These are phyloP conservation scores for Gortyna flavago DNA, from an alignment of 2,888 invertebrate species.

Conservation along the genomic window DNA sequence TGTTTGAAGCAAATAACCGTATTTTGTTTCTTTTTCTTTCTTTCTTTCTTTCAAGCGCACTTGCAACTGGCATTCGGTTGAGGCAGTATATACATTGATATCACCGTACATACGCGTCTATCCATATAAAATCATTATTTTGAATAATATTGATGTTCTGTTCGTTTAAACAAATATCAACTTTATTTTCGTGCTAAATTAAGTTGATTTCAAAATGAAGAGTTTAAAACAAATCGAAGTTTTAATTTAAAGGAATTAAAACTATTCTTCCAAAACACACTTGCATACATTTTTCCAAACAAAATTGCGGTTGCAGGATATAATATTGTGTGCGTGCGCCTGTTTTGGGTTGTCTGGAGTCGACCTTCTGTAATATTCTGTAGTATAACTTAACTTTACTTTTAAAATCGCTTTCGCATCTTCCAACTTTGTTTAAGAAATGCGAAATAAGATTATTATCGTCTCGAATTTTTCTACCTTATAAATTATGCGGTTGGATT, in stretches of 20 bases:
- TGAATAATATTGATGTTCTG: background rate
- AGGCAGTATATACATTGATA: no score
- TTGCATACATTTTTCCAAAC: no score
- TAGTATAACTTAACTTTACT: conserved; percentile 58
- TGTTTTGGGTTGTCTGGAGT: background rate
- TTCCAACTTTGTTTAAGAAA: conserved; percentile 61
- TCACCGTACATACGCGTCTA: background rate
- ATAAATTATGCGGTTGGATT: conserved; percentile 49
- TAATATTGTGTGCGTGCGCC: background rate
- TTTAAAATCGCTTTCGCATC: conserved; percentile 60
- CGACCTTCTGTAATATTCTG: conserved; percentile 10
- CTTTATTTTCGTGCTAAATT: no score
- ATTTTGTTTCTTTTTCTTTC: no score
- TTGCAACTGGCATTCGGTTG: background rate
- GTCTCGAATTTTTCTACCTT: conserved; percentile 36
- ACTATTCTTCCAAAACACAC: background rate
- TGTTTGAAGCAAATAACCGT: no score
- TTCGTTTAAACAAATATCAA: background rate
- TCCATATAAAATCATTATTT: background rate
- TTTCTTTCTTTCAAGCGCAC: no score
- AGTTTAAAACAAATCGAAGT: background rate
- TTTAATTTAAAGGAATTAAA: background rate
- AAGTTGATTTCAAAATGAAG: background rate
- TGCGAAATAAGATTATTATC: conserved; percentile 60
- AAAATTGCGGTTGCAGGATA: background rate